Base-by-base conservation (phyloP, 2,797 vertebrate genomes). In the Sebastes hubbsi region DNA sequence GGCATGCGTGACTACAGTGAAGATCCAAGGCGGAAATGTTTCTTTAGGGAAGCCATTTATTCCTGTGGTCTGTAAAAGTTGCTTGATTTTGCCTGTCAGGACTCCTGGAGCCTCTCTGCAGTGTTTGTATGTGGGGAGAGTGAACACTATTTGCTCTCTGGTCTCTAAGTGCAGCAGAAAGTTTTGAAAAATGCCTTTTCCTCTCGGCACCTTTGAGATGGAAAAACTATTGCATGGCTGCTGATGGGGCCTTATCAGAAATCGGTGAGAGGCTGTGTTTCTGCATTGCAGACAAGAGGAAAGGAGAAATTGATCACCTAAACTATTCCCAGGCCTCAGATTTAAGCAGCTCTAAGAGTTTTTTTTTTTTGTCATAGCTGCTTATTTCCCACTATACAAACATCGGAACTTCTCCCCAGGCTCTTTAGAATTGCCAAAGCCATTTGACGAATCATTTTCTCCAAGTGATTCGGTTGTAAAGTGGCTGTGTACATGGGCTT, bases 391-490 rank as follows among this genome's bases (percentile, higher is more conserved):
- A 61, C 80, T 77, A 87, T 86, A 72, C 77, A 88, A 89, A 87
- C 87, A 91, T 62, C 36, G 24, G 18, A 82, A 84, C 73, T 32
- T 73, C 78, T 90, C 86, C 82, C 77, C 30, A 56, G 87, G 91
- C 88, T 78, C 77, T 87, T 86, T 85, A 71, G 38, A 82, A 89
- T 82, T 83, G 84, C 80, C 61, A 42, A 66, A 72, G 71, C 78
- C 60, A 87, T 93, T 91, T 86, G 81, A 91, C 62, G 25, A 91
- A 90, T 90, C 54, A 87, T 93, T 91, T 82, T 83, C 83, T 82
- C 77, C n/a, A 64, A 89, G 78, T 73, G 79, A 87, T 85, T 82
- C 54, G 75, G 52, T 65, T 92, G 85, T 78, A 86, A 90, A 92
- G 88, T 78, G 85, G 77, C 72, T 88, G 75, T 64, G 84, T 84